Evolutionary conservation across 2,797 vertebrate genomes (phyloP).

Genomic region (Cossypha niveicapilla): DNA sequence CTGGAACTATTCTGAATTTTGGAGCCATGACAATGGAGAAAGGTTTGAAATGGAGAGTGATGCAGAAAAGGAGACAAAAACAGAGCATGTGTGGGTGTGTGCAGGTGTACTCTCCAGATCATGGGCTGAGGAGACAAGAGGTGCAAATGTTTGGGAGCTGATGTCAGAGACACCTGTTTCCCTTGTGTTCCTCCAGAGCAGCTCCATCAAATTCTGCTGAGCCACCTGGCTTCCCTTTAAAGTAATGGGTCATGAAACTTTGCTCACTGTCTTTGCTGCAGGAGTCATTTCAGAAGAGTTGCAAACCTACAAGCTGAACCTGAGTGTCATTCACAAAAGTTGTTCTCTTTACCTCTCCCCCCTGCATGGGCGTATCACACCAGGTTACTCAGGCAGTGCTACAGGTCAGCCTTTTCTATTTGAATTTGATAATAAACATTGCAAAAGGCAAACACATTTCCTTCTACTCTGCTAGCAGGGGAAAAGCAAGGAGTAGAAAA

Average conservation of each 20-base stretch:
- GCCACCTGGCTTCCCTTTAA: background rate
- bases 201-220: background rate
- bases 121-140: background rate
- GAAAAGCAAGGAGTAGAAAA: background rate
- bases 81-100: background rate
- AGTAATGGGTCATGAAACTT: background rate
- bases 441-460: background rate
- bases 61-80: background rate
- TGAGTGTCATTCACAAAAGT: background rate
- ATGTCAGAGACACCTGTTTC: background rate
- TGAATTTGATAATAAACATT: background rate
- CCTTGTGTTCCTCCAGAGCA: background rate
- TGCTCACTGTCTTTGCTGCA: background rate
- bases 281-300: background rate
- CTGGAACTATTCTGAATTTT: background rate
- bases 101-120: background rate
- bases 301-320: background rate
- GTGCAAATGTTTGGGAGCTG: background rate
- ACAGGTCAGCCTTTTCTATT: background rate
- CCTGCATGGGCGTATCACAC: accelerated
- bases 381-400: background rate
- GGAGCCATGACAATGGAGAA: background rate
- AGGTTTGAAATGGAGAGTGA: background rate
- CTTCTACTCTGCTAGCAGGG: background rate
- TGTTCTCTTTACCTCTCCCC: background rate